Percentiles rank a stretch among this genome's conserved stretches.
Conservation (phyloP, 92 coral and sea anemone genomes). For the Porites lobata region DNA sequence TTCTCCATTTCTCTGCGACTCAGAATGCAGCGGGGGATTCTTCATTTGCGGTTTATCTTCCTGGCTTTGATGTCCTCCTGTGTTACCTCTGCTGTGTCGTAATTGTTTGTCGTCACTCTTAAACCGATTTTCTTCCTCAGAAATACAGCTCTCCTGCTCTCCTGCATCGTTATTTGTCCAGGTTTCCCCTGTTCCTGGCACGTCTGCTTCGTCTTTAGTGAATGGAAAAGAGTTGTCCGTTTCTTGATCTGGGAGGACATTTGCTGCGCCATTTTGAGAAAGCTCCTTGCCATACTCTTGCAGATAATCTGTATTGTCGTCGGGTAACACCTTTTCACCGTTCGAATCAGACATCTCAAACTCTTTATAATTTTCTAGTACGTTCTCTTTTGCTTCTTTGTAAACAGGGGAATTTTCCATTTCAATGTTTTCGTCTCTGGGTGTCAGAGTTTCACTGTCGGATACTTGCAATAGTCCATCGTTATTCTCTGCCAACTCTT, state of each 20-base stretch:
- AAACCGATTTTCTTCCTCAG: not conserved
- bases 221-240: not conserved
- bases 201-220: not conserved
- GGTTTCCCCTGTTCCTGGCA: not conserved
- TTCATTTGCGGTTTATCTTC: not conserved
- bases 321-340: not conserved
- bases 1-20: conserved; percentile 1
- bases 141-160: conserved; percentile 2
- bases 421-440: conserved; percentile 15
- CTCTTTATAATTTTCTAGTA: not conserved
- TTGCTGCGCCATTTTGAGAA: not conserved
- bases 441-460: conserved; percentile 18
- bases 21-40: not conserved
- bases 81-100: not conserved
- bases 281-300: not conserved
- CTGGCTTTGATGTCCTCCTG: not conserved
- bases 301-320: not conserved
- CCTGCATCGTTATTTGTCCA: not conserved
- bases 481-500: not conserved
- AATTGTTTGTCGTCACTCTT: not conserved
- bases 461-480: conserved; percentile 27
- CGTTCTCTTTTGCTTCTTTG: not conserved
- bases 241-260: not conserved
- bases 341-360: not conserved
- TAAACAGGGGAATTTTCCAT: not conserved